Evolutionary conservation across 2,888 invertebrate genomes (phyloP).

Genomic region (Stramonita haemastoma): DNA sequence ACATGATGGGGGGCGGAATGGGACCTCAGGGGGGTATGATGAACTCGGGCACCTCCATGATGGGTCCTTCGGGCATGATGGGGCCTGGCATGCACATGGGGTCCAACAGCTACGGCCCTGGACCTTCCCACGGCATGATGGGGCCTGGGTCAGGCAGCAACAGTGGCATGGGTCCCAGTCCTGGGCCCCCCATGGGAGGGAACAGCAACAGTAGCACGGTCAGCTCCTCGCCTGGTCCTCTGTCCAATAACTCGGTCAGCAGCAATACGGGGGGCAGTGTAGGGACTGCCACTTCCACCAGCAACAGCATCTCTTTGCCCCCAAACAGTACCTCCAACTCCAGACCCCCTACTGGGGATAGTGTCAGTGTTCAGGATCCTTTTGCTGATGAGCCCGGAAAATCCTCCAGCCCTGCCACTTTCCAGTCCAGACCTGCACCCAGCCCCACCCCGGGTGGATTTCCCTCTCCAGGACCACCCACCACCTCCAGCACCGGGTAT

Average conservation of each 20-base stretch:
- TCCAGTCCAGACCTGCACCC: constrained; percentile 49
- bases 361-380: constrained; percentile 76
- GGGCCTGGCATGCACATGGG: constrained; percentile 49
- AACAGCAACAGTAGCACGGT: constrained; percentile 34
- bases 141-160: constrained; percentile 44
- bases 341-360: constrained; percentile 60
- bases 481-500: constrained; percentile 51
- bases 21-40: constrained; percentile 48
- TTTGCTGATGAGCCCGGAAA: constrained; percentile 75
- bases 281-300: constrained; percentile 24
- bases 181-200: constrained; percentile 42
- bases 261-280: constrained; percentile 23
- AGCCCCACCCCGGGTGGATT: constrained; percentile 37
- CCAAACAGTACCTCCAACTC: constrained; percentile 46
- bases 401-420: constrained; percentile 55
- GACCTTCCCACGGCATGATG: constrained; percentile 48
- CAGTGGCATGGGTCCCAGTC: constrained; percentile 40
- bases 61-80: constrained; percentile 59
- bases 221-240: neutral
- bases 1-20: constrained; percentile 53
- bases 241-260: neutral
- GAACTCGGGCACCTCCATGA: constrained; percentile 51
- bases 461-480: constrained; percentile 45
- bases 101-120: constrained; percentile 35
- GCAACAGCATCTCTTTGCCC: constrained; percentile 35